Evolutionary conservation across 2,113 vertebrate genomes (phyloP).

Genomic region (Osmerus eperlanus): DNA sequence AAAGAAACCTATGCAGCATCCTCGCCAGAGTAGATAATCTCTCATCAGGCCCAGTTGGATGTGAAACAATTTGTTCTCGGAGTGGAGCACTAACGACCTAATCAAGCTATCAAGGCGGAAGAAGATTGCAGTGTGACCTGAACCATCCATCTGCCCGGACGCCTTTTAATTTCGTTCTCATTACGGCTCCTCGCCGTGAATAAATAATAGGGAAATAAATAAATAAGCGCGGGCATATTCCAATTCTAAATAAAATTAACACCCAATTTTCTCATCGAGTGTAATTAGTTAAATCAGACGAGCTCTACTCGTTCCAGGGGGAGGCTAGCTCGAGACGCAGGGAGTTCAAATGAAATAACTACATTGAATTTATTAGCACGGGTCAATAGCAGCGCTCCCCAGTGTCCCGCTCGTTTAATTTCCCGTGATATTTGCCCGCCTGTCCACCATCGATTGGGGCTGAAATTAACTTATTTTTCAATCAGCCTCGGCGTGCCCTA

Average conservation of each 20-base stretch:
- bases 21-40: constrained; percentile 79
- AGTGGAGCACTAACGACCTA: constrained; percentile 96
- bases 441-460: constrained; percentile 98
- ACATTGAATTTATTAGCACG: constrained; percentile 96
- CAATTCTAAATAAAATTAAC: constrained; percentile 90
- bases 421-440: constrained; percentile 99
- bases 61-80: constrained; percentile 90
- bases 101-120: constrained; percentile 96
- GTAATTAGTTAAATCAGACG: constrained; percentile 99
- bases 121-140: constrained; percentile 96
- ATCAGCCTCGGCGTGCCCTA: constrained; percentile 93
- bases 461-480: constrained; percentile 99
- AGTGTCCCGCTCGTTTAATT: constrained; percentile 97
- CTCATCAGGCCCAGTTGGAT: constrained; percentile 88
- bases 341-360: constrained; percentile 83
- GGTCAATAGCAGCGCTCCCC: constrained; percentile 93
- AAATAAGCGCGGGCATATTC: constrained; percentile 52
- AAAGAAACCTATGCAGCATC: constrained; percentile 71
- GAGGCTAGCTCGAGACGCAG: constrained; percentile 58
- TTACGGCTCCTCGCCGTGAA: constrained; percentile 67
- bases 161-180: constrained; percentile 91
- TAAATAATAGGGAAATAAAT: constrained; percentile 67
- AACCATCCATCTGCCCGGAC: constrained; percentile 91
- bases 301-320: constrained; percentile 69
- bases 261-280: constrained; percentile 91